Percentiles rank a stretch among this genome's conserved stretches.
These are phyloP conservation scores for Pomacea canaliculata DNA, from an alignment of 2,888 invertebrate genomes.

Conservation along the genomic window DNA sequence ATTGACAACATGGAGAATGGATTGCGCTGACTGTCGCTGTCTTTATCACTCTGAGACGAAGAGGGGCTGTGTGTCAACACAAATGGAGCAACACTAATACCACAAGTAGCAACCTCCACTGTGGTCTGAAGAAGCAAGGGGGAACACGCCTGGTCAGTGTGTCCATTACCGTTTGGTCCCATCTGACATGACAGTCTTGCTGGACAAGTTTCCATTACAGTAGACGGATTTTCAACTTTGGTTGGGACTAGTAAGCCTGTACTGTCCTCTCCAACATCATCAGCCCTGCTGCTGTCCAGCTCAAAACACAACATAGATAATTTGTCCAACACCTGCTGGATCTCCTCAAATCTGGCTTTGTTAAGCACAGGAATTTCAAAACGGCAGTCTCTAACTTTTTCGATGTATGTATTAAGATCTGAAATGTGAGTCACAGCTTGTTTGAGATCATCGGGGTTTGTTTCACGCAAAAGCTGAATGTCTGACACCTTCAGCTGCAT, in stretches of 20 bases:
- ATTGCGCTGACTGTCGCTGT: slow-evolving; percentile 15
- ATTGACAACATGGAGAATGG: slow-evolving; percentile 15
- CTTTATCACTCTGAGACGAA: not conserved
- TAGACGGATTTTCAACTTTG: not conserved
- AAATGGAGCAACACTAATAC: too few relatives aligned
- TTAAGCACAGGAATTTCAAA: slow-evolving; percentile 13
- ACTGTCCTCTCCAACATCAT: too few relatives aligned
- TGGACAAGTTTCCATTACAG: not conserved
- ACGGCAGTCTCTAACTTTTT: slow-evolving; percentile 5
- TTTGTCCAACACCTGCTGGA: slow-evolving; percentile 9
- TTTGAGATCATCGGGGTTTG: slow-evolving; percentile 1
- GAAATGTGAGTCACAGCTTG: slow-evolving; percentile 7
- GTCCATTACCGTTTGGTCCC: not conserved
- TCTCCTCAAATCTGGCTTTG: slow-evolving; percentile 9
- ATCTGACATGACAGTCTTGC: not conserved
- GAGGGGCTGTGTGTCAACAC: not conserved
- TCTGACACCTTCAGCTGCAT: slow-evolving; percentile 15
- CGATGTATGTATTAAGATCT: slow-evolving; percentile 7
- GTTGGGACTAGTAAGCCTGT: not conserved
- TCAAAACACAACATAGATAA: slow-evolving; percentile 1
- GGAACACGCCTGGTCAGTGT: not conserved
- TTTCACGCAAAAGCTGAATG: slow-evolving; percentile 15
- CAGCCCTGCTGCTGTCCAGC: not conserved
- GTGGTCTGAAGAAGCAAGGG: not conserved
- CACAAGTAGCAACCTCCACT: too few relatives aligned